Evolutionary conservation across 2,888 invertebrate species (phyloP).

Genomic region (Parnassius orleans): DNA sequence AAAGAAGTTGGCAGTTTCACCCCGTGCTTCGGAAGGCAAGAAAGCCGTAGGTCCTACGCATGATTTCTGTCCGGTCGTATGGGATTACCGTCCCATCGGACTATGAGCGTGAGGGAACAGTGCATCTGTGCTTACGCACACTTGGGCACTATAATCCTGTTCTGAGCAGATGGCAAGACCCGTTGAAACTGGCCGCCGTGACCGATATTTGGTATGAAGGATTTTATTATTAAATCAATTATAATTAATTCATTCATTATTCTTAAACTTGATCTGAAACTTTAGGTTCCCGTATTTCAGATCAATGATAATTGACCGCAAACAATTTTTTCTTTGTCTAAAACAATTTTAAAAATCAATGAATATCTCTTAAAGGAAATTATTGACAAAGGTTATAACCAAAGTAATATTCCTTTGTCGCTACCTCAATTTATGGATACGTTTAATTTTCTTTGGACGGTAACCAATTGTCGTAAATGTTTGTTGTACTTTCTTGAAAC

Average conservation of each 20-base stretch:
- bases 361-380: background rate
- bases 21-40: too few relatives aligned
- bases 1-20: too few relatives aligned
- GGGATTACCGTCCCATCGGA: too few relatives aligned
- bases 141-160: too few relatives aligned
- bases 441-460: background rate
- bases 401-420: background rate
- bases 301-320: background rate
- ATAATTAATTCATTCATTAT: background rate
- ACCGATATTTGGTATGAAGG: too few relatives aligned
- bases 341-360: background rate
- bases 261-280: background rate
- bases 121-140: too few relatives aligned
- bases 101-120: too few relatives aligned
- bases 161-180: too few relatives aligned
- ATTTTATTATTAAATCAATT: background rate
- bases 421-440: background rate
- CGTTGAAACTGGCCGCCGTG: too few relatives aligned
- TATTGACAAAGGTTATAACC: slow-evolving; percentile 1
- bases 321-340: background rate
- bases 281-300: background rate
- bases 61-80: too few relatives aligned
- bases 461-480: background rate
- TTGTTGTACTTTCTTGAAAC: background rate
- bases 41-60: too few relatives aligned